A percentile compares a stretch with the other conserved stretches of the same genome.
Conservation (phyloP, 1,140 invertebrate species). For the Bombus waltoni region DNA sequence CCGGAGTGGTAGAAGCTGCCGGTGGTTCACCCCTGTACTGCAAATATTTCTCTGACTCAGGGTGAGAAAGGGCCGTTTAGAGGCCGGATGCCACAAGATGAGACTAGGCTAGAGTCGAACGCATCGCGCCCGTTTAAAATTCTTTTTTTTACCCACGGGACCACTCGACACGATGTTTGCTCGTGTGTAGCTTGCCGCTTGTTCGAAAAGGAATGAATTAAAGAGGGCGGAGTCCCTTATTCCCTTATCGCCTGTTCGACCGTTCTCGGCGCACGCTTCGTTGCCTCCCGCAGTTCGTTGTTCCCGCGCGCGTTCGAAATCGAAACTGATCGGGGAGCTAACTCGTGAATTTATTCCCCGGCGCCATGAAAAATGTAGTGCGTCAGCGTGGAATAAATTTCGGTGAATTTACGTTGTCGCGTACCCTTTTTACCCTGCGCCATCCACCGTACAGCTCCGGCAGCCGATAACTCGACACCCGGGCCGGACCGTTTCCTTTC, state of each 20-base stretch:
- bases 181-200: conserved; percentile 59
- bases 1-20: too few species aligned
- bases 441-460: neutral
- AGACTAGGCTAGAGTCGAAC: conserved; percentile 19
- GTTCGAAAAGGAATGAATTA: conserved; percentile 68
- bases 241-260: conserved; percentile 65
- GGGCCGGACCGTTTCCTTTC: conserved; percentile 22
- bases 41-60: conserved; percentile 43
- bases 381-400: conserved; percentile 65
- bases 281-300: conserved; percentile 37
- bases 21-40: neutral
- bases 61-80: conserved; percentile 47
- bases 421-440: neutral
- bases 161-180: conserved; percentile 65
- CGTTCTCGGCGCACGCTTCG: conserved; percentile 39
- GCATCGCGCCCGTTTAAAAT: conserved; percentile 52
- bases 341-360: conserved; percentile 59
- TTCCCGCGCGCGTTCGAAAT: conserved; percentile 52
- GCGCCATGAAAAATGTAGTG: conserved; percentile 63
- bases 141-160: conserved; percentile 57
- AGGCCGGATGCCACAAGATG: neutral
- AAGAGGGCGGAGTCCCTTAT: conserved; percentile 60
- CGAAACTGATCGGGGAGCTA: conserved; percentile 57
- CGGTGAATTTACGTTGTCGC: conserved; percentile 56
- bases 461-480: conserved; percentile 33